These are phyloP conservation scores for Drosophila biarmipes DNA, from an alignment of 1,140 invertebrate genomes.

Conservation along the genomic window DNA sequence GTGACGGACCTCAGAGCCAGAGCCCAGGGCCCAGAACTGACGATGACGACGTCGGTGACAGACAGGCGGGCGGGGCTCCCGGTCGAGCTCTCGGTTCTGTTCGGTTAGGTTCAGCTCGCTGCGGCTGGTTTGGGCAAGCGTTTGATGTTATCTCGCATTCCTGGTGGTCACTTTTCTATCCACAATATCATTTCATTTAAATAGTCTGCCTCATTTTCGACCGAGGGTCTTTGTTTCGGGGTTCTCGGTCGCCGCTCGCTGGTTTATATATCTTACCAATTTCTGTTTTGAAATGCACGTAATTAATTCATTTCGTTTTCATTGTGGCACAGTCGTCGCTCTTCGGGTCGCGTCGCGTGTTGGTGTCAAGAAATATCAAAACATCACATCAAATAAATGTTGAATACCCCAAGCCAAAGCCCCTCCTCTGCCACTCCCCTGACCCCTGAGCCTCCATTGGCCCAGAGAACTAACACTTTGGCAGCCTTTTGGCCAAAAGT, in stretches of 20 bases:
- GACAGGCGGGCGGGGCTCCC: conserved; percentile 67
- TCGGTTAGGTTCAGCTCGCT: conserved; percentile 43
- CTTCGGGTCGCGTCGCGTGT: conserved; percentile 75
- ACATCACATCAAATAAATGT: conserved; percentile 85
- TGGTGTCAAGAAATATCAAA: conserved; percentile 85
- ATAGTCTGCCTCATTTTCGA: conserved; percentile 65
- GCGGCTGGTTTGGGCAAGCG: conserved; percentile 56
- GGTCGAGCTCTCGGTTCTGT: conserved; percentile 39
- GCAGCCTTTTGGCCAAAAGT: conserved; percentile 59
- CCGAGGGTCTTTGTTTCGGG: conserved; percentile 32
- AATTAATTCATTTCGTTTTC: conserved; percentile 81
- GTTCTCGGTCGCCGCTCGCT: conserved; percentile 21
- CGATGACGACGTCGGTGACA: conserved; percentile 71
- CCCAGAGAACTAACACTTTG: conserved; percentile 62
- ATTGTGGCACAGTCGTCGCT: conserved; percentile 74
- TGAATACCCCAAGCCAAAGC: conserved; percentile 61
- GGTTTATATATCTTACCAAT: conserved; percentile 45
- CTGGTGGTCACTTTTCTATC: conserved; percentile 83
- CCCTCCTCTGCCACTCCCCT: conserved; percentile 4
- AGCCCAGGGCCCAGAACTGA: conserved; percentile 17
- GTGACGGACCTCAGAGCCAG: conserved; percentile 40
- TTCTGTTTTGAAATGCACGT: conserved; percentile 78
- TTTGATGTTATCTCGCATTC: conserved; percentile 82
- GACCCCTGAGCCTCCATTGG: not conserved
- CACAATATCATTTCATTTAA: conserved; percentile 83